phyloP scores from a whole-genome alignment of 2,888 invertebrate species.

The Patella caerulea region DNA sequence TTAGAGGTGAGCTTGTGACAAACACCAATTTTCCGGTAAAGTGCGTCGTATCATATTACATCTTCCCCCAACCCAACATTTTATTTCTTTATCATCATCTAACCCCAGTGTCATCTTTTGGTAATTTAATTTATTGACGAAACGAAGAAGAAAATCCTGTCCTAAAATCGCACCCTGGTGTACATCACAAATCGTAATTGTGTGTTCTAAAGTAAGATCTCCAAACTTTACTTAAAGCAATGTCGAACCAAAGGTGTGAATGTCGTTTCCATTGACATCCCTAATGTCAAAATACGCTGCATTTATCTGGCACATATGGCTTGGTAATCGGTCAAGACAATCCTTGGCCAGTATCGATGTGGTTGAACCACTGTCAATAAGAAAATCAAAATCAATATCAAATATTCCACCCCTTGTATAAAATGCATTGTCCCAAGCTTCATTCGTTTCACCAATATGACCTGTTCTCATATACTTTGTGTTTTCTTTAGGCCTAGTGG shows the following conservation, averaged over 20 bases:
- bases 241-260: not conserved
- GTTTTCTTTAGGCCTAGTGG: not conserved
- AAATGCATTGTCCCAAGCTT: slow-evolving; percentile 24
- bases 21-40: slow-evolving; percentile 28
- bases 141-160: slow-evolving; percentile 28
- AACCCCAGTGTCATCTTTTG: not conserved
- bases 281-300: not conserved
- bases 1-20: slow-evolving; percentile 28
- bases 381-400: not conserved
- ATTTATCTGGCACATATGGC: too few relatives aligned
- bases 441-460: slow-evolving; percentile 2
- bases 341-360: slow-evolving; percentile 12
- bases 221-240: not conserved
- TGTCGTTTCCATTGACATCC: not conserved
- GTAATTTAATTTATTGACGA: slow-evolving; percentile 11
- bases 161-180: slow-evolving; percentile 23
- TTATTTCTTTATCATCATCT: slow-evolving; percentile 14
- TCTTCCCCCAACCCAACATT: slow-evolving; percentile 11
- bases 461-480: slow-evolving; percentile 1
- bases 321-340: not conserved
- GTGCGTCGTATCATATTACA: slow-evolving; percentile 13
- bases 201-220: not conserved
- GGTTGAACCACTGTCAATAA: slow-evolving; percentile 22
- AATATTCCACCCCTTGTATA: not conserved
- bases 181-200: slow-evolving; percentile 23